Evolutionary conservation across 2,888 invertebrate genomes (phyloP), one percentile per base, ranked within the genome.

Genomic region (Pollenia angustigena): DNA sequence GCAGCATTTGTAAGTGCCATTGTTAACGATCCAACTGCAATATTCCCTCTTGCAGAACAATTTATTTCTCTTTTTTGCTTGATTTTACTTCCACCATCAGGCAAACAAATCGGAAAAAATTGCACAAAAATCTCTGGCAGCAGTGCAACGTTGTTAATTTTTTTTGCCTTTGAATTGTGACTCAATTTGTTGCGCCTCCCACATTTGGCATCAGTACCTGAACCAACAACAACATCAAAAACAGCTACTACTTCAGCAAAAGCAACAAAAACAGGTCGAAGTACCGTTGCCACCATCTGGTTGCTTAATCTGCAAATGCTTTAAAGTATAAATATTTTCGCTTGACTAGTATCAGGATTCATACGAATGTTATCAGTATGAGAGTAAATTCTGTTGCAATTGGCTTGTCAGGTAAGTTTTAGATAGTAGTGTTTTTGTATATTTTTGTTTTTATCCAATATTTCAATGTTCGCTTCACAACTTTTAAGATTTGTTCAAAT

Each of bases 351-450:
- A 88, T 86, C 89, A 74, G 89, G 89, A 89, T 87, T 89, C 87
- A 89, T 81, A 88, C 90, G 90, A 90, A 90, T 90, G 90, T 89
- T 89, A 89, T 90, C 91, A 91, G 90, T 89, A 91, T 91, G 91
- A 90, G 89, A 90, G 90, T 89, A 89, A 90, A 90, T 90, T 90
- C 89, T 88, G 85, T 89, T 88, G 89, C 90, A 89, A 90, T 91
- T 90, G 90, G 89, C 89, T 89, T 89, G 87, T 89, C 89, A 89
- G 89, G 89, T 89, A 80, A 88, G 89, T 88, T 72, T 78, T 62
- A 58, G n/a, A 60, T 71, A 44, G 44, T 11, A 8, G 4, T 50
- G 71, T 60, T 46, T 54, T 10, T 50, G 6, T 16, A 1, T 12
- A 14, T 18, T 48, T 40, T 14, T 40, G 44, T 82, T 60, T 69